Percentiles rank a stretch among this genome's conserved stretches.
These are phyloP conservation scores for Gallinago media DNA, from an alignment of 2,113 vertebrate genomes.

Conservation along the genomic window DNA sequence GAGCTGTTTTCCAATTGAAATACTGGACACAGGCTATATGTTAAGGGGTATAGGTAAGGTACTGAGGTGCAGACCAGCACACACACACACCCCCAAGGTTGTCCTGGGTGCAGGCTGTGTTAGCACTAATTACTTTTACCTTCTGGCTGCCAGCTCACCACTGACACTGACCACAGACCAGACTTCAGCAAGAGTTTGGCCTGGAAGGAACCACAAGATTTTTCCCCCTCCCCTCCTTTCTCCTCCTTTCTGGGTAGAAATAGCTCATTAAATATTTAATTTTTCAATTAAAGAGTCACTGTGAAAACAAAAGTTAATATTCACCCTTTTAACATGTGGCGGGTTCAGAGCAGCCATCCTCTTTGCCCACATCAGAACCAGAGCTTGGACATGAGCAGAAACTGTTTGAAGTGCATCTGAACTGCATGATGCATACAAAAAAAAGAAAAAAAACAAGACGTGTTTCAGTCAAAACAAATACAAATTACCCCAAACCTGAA, in stretches of 20 bases:
- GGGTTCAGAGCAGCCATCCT: neutral
- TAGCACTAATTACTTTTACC: neutral
- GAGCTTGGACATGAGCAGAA: neutral
- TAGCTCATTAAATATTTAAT: constrained; percentile 61
- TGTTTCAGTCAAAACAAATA: neutral
- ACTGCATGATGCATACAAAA: neutral
- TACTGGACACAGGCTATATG: neutral
- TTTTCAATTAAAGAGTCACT: constrained; percentile 58
- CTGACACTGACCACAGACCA: fast-evolving
- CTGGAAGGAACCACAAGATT: neutral
- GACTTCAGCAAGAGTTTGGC: neutral
- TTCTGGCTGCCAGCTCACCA: neutral
- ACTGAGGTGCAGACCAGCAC: neutral
- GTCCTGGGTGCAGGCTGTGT: neutral
- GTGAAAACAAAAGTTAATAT: constrained; percentile 50
- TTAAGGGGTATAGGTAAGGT: neutral
- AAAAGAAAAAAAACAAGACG: fast-evolving
- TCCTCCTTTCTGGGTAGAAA: neutral
- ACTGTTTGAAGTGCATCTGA: neutral
- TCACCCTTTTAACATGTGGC: neutral
- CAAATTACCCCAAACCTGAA: neutral
- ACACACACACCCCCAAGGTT: neutral
- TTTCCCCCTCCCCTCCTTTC: fast-evolving
- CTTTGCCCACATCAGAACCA: neutral
- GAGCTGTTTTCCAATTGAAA: neutral